Evolutionary conservation across 2,797 vertebrate species (phyloP).

Genomic region (Rhodeus uyekii): DNA sequence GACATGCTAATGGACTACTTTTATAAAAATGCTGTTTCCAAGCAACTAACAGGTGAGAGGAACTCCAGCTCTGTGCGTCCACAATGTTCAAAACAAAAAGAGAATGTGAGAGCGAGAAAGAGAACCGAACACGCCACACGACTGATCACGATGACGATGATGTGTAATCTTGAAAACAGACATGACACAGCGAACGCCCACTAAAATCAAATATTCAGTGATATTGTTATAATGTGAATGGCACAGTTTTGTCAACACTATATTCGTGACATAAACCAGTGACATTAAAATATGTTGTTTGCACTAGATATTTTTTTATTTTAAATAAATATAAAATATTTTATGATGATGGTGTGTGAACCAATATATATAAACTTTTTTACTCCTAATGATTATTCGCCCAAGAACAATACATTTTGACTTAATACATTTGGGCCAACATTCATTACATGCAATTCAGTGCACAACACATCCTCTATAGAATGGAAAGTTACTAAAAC

Average conservation of each 20-base stretch:
- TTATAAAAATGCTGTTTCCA: slow-evolving; percentile 65
- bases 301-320: not conserved
- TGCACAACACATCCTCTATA: not conserved
- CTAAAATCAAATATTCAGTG: not conserved
- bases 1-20: slow-evolving; percentile 50
- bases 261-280: not conserved
- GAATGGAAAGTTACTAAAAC: slow-evolving; percentile 69
- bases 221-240: not conserved
- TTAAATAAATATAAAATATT: no score
- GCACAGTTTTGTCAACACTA: not conserved
- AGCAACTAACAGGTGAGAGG: slow-evolving; percentile 71
- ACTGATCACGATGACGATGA: not conserved
- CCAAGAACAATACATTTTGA: not conserved
- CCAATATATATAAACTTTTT: no score
- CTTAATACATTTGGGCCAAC: not conserved
- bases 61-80: slow-evolving; percentile 24
- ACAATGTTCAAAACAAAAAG: slow-evolving; percentile 13
- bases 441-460: not conserved
- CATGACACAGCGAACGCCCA: not conserved
- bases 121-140: not conserved
- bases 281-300: not conserved
- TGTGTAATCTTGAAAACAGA: not conserved
- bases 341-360: no score
- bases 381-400: not conserved
- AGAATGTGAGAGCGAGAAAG: slow-evolving; percentile 1